Evolutionary conservation across 1,140 invertebrate genomes (phyloP).

Genomic region (Elysia chlorotica): DNA sequence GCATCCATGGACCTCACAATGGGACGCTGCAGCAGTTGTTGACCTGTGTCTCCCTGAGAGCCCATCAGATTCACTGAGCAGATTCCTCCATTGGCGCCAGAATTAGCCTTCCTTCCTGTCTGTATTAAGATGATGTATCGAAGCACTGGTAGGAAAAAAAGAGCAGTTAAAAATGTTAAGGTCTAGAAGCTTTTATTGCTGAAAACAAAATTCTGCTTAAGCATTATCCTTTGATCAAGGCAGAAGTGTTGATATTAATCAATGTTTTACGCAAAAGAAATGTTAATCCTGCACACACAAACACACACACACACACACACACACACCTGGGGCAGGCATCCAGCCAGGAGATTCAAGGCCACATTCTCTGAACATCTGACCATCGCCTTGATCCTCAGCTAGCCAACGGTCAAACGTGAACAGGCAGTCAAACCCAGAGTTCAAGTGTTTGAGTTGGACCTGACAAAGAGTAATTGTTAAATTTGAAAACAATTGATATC

Average conservation of each 20-base stretch:
- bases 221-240: background rate
- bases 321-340: conserved; percentile 39
- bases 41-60: conserved; percentile 38
- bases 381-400: conserved; percentile 38
- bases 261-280: background rate
- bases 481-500: background rate
- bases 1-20: conserved; percentile 24
- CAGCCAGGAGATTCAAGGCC: conserved; percentile 29
- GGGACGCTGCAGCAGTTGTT: conserved; percentile 30
- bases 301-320: background rate
- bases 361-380: conserved; percentile 48
- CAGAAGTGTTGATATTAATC: background rate
- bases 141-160: conserved; percentile 34
- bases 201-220: no score
- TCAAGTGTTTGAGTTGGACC: conserved; percentile 28
- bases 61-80: conserved; percentile 39
- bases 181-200: no score
- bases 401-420: conserved; percentile 52
- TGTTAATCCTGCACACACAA: background rate
- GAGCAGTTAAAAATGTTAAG: no score
- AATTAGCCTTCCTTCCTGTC: conserved; percentile 34
- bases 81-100: conserved; percentile 29
- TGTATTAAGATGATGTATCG: conserved; percentile 41
- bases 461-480: no score
- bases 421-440: conserved; percentile 37